Evolutionary conservation across 2,113 vertebrate genomes (phyloP).

Genomic region (Halcyon malimbica): DNA sequence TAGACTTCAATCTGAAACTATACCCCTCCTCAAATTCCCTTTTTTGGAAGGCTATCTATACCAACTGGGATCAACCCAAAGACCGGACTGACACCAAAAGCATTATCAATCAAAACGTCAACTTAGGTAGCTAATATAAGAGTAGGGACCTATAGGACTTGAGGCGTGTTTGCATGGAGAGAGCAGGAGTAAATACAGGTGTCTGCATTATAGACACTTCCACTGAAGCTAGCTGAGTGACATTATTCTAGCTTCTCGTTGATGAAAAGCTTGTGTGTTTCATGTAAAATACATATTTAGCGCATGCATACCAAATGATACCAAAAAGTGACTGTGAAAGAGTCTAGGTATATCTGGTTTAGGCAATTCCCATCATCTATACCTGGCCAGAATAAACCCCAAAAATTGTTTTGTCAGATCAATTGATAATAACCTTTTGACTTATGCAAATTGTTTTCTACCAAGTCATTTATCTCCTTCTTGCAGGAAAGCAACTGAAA

Average conservation of each 20-base stretch:
- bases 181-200: background rate
- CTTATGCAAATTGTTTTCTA: background rate
- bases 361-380: no score
- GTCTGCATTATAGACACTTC: background rate
- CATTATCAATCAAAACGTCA: background rate
- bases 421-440: background rate
- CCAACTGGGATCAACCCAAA: background rate
- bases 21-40: background rate
- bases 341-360: background rate
- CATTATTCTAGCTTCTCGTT: background rate
- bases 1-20: background rate
- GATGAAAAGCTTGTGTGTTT: background rate
- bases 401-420: background rate
- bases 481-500: background rate
- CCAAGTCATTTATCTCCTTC: background rate
- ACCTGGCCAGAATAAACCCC: background rate
- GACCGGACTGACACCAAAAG: background rate
- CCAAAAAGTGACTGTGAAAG: background rate
- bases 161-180: background rate
- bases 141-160: background rate
- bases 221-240: background rate
- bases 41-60: background rate
- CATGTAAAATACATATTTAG: background rate
- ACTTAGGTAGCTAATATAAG: background rate
- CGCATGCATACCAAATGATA: background rate